A percentile compares a stretch with the other conserved stretches of the same genome.
These are phyloP conservation scores for Diaphora mendica DNA, from an alignment of 2,888 invertebrate genomes.

Conservation along the genomic window DNA sequence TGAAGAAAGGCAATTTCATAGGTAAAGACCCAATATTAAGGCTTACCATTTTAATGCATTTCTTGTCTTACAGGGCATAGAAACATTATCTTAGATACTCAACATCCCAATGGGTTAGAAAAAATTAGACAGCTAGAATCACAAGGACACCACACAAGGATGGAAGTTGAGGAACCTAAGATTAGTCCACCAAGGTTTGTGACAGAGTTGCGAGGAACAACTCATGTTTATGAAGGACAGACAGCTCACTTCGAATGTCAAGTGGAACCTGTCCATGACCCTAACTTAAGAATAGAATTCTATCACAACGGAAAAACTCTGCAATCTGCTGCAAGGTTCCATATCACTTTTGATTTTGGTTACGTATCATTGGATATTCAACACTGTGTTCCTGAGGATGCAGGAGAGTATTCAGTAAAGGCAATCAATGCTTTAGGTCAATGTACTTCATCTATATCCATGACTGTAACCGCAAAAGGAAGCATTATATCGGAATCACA, in stretches of 20 bases:
- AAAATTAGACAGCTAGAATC: slow-evolving; percentile 96
- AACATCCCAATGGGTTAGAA: slow-evolving; percentile 96
- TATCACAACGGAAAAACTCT: slow-evolving; percentile 97
- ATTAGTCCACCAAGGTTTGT: slow-evolving; percentile 93
- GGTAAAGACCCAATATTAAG: too few relatives aligned
- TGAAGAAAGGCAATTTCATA: too few relatives aligned
- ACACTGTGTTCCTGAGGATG: slow-evolving; percentile 97
- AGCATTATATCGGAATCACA: slow-evolving; percentile 96
- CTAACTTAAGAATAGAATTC: slow-evolving; percentile 95
- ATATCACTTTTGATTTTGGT: slow-evolving; percentile 98
- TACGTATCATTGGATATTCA: slow-evolving; percentile 98
- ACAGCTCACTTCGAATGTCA: slow-evolving; percentile 98
- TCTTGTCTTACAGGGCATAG: slow-evolving; percentile 87
- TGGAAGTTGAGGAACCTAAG: slow-evolving; percentile 93
- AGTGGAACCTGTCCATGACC: slow-evolving; percentile 96
- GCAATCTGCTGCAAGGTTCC: slow-evolving; percentile 96
- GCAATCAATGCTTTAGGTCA: slow-evolving; percentile 97
- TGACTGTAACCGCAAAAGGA: slow-evolving; percentile 93
- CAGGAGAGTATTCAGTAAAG: slow-evolving; percentile 97
- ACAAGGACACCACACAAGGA: slow-evolving; percentile 92
- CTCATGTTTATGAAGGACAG: slow-evolving; percentile 96
- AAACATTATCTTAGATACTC: slow-evolving; percentile 95
- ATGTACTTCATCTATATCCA: slow-evolving; percentile 92
- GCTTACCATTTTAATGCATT: neutral
- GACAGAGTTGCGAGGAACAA: slow-evolving; percentile 94